Base-by-base conservation (phyloP, 2,113 vertebrate species). In the Eidolon helvum region DNA sequence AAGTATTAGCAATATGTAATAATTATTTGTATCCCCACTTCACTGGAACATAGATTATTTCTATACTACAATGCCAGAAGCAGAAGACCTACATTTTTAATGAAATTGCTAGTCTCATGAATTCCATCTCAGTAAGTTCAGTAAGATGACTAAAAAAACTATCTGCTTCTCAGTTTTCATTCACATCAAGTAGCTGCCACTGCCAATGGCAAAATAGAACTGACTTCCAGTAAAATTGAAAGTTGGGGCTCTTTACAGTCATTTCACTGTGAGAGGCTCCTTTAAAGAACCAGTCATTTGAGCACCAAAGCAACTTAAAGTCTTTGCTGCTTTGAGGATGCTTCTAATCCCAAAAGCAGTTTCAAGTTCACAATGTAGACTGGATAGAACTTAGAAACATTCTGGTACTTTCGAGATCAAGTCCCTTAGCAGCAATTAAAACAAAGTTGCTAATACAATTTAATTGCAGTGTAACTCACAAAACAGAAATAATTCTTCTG, bases 391-490 rank as follows among this genome's bases (percentile, higher is more conserved):
- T 72, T 72, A 78, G 63, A 89, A 96, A 97, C 69, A 87, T 96
- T 83, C 68, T 72, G 75, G 74, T 87, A 45, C 89, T 90, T 94
- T 69, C 14, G 84, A 43, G 93, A 96, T 94, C 15, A 94, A 86
- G 61, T 96, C 83, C 91, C 93, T 86, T 87, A 89, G 84, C 89
- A 95, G 88, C 74, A 96, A 94, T 96, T 97, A 96, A 91, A 92
- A 90, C n/a, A 22, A 69, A 80, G 59, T 85, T 85, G 35, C 21
- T 93, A 91, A 85, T 86, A 65, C 38, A 88, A 71, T 45, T 91
- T 85, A 95, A 96, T 12, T 91, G 40, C 88, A 88, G 30, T 79
- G 4, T 79, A 82, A 93, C n/a, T 85, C 19, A 65, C 11, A 61
- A 92, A 87, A 57, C 19, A 91, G 33, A 15, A 65, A 93, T 35